Base-by-base conservation (phyloP, 2,888 invertebrate species). In the Dryadula phaetusa region DNA sequence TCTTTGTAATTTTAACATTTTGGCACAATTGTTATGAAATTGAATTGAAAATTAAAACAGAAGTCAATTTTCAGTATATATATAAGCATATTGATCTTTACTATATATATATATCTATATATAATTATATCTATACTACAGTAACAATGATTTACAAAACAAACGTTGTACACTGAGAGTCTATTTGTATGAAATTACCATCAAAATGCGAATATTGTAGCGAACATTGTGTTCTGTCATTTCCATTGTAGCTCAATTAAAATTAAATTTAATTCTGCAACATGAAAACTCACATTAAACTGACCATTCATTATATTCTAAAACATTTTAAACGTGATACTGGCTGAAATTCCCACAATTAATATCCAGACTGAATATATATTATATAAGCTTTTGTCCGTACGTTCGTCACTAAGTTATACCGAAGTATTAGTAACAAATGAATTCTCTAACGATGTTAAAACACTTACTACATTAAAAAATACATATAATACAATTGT, bases 331-430 rank as follows among this genome's bases (percentile, higher is more conserved):
- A 83, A 77, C 83, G 80, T 85, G 83, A 85, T 86, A 85, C 80
- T 80, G 87, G 88, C 86, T 87, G 86, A 85, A 67, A 75, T 79
- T 85, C 85, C 84, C 86, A 86, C 83, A 83, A 79, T 80, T 77
- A 82, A 83, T 77, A 49, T 42, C 12, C 18, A 12, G 2, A 25
- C 10, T 22, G 5, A 6, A 16, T 28, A 16, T 18, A 18, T 40
- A 16, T 28, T 40, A 18, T 44, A 22, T 14, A 7, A 16, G 12
- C 8, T 6, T 18, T 34, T 10, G 16, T 28, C 5, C 52, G n/a
- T 28, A n/a, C 22, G 10, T 49, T 37, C n/a, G 28, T 7, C 25
- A 25, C 7, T n/a, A 8, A 28, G 28, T 16, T 28, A 28, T 14
- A 28, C 25, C 28, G 28, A 28, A 28, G n/a, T 40, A 6, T n/a